Conservation (phyloP, 1,140 invertebrate genomes). For the Metaphire vulgaris region DNA sequence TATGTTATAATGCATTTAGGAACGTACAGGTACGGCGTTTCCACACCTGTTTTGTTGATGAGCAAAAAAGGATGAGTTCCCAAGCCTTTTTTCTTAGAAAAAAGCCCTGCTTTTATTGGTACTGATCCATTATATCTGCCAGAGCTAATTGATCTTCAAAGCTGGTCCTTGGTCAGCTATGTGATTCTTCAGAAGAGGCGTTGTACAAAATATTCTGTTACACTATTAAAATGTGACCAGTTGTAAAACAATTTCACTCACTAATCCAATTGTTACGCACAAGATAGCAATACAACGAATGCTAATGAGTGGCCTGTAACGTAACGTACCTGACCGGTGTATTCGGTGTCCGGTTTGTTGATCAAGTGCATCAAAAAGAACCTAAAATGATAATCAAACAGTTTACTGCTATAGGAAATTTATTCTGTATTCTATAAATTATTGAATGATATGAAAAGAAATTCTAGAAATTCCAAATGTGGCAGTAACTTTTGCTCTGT, state of each 20-base stretch:
- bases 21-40: too few species aligned
- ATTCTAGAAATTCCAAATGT: too few species aligned
- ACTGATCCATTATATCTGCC: too few species aligned
- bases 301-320: not conserved
- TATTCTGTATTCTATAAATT: not conserved
- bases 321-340: slow-evolving; percentile 75
- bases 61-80: too few species aligned
- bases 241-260: slow-evolving; percentile 4
- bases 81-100: too few species aligned
- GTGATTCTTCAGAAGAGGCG: not conserved
- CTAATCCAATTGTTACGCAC: not conserved
- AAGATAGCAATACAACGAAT: too few species aligned
- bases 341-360: slow-evolving; percentile 99
- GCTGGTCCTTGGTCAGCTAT: not conserved
- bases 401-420: too few species aligned
- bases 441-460: not conserved
- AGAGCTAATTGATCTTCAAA: too few species aligned
- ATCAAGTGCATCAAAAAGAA: slow-evolving; percentile 99
- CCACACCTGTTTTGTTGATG: too few species aligned
- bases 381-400: slow-evolving; percentile 55
- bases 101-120: too few species aligned
- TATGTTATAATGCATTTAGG: too few species aligned
- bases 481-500: too few species aligned
- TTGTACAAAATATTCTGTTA: not conserved
- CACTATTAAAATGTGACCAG: not conserved